Percentiles rank a stretch among this genome's conserved stretches.
Conservation (phyloP, 2,797 vertebrate genomes). For the Crax fasciolata region DNA sequence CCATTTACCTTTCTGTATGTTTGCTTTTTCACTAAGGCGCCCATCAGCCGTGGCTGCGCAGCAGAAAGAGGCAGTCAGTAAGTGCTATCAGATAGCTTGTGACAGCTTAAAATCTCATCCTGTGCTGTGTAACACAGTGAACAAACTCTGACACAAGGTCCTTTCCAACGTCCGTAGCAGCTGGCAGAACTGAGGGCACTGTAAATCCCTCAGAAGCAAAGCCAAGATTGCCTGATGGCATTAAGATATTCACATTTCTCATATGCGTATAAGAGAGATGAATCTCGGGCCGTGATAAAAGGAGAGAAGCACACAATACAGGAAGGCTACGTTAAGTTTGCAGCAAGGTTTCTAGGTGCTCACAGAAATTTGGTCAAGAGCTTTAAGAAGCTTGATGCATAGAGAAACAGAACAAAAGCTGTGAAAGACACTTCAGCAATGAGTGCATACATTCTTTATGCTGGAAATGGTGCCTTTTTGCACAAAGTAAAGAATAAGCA, state of each 20-base stretch:
- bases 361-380: not conserved
- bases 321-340: not conserved
- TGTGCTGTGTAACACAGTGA: not conserved
- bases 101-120: not conserved
- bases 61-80: not conserved
- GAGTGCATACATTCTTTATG: not conserved
- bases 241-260: not conserved
- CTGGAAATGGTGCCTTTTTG: not conserved
- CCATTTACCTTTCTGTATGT: not conserved
- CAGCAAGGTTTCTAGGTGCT: not conserved
- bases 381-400: not conserved
- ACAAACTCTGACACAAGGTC: not conserved
- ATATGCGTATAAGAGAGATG: not conserved
- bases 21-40: not conserved
- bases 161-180: not conserved
- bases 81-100: not conserved
- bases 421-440: not conserved
- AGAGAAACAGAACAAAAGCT: not conserved
- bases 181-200: not conserved
- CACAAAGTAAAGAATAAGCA: not conserved
- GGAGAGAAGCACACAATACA: not conserved
- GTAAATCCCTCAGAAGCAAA: not conserved
- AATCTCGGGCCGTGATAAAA: not conserved
- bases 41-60: not conserved
- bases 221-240: not conserved